Evolutionary conservation across 2,888 invertebrate species (phyloP).

Genomic region (Anthoptus insignis): DNA sequence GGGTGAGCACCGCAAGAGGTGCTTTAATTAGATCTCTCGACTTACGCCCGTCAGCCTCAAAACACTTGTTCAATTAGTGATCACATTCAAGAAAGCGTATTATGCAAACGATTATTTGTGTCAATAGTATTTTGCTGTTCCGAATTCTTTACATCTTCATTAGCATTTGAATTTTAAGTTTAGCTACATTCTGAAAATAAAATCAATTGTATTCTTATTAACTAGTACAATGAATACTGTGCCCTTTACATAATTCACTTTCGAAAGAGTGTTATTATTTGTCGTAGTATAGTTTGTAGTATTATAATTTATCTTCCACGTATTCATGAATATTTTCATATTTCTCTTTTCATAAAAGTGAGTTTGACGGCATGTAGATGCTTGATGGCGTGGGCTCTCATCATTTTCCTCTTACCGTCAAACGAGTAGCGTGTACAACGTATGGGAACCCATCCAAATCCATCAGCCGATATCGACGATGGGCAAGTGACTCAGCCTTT

Average conservation of each 20-base stretch:
- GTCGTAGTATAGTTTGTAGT: too few relatives aligned
- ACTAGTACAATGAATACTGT: too few relatives aligned
- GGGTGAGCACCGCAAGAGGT: constrained; percentile 75
- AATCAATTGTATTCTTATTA: too few relatives aligned
- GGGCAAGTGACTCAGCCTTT: neutral
- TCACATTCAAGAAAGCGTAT: constrained; percentile 76
- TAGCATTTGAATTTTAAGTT: constrained; percentile 22
- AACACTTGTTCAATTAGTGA: constrained; percentile 86
- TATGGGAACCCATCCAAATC: constrained; percentile 4
- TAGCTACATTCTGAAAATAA: too few relatives aligned
- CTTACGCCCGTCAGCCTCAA: constrained; percentile 79
- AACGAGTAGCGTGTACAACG: neutral
- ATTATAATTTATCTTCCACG: too few relatives aligned
- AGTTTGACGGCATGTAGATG: neutral
- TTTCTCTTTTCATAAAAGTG: neutral
- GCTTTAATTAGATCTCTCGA: constrained; percentile 85
- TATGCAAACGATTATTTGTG: constrained; percentile 60
- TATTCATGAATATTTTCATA: neutral
- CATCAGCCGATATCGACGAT: neutral
- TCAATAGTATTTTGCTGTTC: constrained; percentile 44
- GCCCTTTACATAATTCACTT: neutral
- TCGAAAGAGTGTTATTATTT: too few relatives aligned
- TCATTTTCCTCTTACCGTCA: constrained; percentile 4
- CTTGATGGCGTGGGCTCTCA: neutral
- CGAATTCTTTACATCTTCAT: constrained; percentile 33